A percentile compares a stretch with the other conserved stretches of the same genome.
These are phyloP conservation scores for Acinonyx jubatus DNA, from an alignment of 2,113 vertebrate species.

Conservation along the genomic window DNA sequence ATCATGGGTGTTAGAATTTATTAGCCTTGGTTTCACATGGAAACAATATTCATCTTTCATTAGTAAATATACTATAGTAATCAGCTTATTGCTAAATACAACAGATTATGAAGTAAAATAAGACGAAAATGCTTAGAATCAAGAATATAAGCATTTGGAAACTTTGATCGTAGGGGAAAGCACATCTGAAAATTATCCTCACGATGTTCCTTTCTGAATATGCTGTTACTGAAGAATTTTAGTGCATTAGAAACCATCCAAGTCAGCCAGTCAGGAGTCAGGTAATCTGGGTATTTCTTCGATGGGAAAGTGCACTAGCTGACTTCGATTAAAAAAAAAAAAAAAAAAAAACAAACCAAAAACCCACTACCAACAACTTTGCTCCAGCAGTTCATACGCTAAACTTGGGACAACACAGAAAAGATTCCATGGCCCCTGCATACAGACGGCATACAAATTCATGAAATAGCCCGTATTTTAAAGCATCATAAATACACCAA, in stretches of 20 bases:
- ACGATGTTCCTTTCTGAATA: neutral
- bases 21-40: conserved; percentile 19
- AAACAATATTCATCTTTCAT: conserved; percentile 41
- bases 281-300: neutral
- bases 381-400: neutral
- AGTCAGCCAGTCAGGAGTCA: neutral
- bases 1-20: conserved; percentile 26
- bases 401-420: neutral
- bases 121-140: neutral
- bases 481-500: neutral
- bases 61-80: conserved; percentile 36
- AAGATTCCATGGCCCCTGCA: neutral
- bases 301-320: conserved; percentile 22
- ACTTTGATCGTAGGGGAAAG: neutral
- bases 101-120: conserved; percentile 44
- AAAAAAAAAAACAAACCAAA: neutral
- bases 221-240: neutral
- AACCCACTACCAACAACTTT: neutral
- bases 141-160: neutral
- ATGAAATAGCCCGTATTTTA: neutral
- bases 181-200: conserved; percentile 21
- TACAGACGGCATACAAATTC: neutral
- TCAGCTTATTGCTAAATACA: conserved; percentile 33
- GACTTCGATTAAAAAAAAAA: conserved; percentile 10
- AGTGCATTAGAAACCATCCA: neutral